Conservation (phyloP, 2,113 vertebrate species). For the Paedocypris sp. region DNA sequence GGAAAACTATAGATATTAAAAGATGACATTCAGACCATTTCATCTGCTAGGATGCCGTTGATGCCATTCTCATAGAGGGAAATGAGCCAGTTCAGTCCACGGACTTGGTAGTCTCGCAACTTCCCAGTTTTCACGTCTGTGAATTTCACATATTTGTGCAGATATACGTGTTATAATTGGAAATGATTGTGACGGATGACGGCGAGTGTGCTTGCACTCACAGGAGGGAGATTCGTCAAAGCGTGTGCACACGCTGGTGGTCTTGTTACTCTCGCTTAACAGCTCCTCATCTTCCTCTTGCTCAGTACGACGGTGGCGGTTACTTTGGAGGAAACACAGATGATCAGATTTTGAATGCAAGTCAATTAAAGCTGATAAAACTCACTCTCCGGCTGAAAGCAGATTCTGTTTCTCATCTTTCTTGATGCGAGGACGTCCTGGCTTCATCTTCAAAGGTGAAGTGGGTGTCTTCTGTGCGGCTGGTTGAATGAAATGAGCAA, state of each 20-base stretch:
- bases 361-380: too few relatives aligned
- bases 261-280: constrained; percentile 86
- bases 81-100: constrained; percentile 96
- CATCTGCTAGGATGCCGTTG: constrained; percentile 95
- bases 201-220: constrained; percentile 46
- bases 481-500: constrained; percentile 98
- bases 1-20: too few relatives aligned
- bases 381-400: constrained; percentile 91
- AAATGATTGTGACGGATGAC: not conserved
- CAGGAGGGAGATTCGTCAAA: constrained; percentile 95
- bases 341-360: not conserved
- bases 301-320: constrained; percentile 90
- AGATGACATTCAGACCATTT: constrained; percentile 85
- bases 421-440: constrained; percentile 89
- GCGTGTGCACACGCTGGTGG: constrained; percentile 88
- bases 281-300: constrained; percentile 97
- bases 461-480: constrained; percentile 97
- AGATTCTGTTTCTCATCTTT: constrained; percentile 97
- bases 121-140: constrained; percentile 88
- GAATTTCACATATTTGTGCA: not conserved
- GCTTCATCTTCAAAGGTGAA: constrained; percentile 97
- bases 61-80: constrained; percentile 98
- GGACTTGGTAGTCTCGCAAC: constrained; percentile 90
- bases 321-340: constrained; percentile 50
- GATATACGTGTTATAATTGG: not conserved